phyloP scores from a whole-genome alignment of 2,797 vertebrate species.

The Discoglossus pictus region DNA sequence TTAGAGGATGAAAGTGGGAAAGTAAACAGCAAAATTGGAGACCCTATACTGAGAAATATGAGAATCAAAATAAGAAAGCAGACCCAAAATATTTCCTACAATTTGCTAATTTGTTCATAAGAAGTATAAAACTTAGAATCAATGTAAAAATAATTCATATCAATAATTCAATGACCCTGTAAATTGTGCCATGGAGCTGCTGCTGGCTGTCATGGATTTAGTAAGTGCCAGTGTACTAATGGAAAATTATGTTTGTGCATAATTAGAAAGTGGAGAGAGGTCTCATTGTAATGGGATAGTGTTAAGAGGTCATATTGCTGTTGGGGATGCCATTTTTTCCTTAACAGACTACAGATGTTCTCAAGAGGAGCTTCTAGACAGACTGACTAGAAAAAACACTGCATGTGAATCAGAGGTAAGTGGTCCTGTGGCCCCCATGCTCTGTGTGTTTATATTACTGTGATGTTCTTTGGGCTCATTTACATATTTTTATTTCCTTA shows the following conservation, averaged over 20 bases:
- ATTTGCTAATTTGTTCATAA: too few relatives aligned
- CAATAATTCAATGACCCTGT: too few relatives aligned
- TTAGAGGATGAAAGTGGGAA: too few relatives aligned
- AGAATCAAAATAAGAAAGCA: too few relatives aligned
- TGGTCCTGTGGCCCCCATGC: conserved; percentile 40
- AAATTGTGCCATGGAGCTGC: conserved; percentile 91
- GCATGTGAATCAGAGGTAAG: conserved; percentile 91
- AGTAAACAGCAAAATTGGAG: too few relatives aligned
- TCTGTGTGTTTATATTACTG: background rate
- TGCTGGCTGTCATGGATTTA: too few relatives aligned
- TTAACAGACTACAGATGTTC: conserved; percentile 83
- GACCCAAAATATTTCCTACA: too few relatives aligned
- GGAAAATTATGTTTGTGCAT: too few relatives aligned
- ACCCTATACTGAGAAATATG: too few relatives aligned
- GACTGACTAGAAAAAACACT: conserved; percentile 82
- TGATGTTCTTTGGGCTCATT: background rate
- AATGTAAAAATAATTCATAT: too few relatives aligned
- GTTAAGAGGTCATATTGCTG: conserved; percentile 80
- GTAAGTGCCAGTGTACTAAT: too few relatives aligned
- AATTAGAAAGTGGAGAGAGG: rapidly evolving
- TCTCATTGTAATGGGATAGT: rapidly evolving
- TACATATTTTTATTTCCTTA: conserved; percentile 6
- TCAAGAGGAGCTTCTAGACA: conserved; percentile 89
- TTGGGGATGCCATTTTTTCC: conserved; percentile 68
- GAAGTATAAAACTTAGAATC: too few relatives aligned